A percentile compares a stretch with the other conserved stretches of the same genome.
These are phyloP conservation scores for Chrysina gloriosa DNA, from an alignment of 2,888 invertebrate genomes.

Conservation along the genomic window DNA sequence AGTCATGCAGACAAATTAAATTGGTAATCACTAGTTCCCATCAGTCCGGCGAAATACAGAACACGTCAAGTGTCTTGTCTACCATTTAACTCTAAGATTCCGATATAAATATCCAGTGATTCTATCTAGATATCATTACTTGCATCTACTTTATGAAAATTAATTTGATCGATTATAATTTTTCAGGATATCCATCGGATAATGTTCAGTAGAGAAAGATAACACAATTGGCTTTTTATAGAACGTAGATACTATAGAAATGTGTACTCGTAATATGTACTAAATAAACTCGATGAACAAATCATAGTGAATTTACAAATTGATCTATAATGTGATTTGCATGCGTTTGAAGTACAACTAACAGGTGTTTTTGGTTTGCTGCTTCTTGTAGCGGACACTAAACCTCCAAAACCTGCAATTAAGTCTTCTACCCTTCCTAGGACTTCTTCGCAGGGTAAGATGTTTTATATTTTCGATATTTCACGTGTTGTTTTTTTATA, in stretches of 20 bases:
- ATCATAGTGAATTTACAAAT: conserved; percentile 10
- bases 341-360: conserved; percentile 52
- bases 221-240: neutral
- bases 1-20: no score
- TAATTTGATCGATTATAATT: no score
- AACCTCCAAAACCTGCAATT: conserved; percentile 96
- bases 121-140: no score
- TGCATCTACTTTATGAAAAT: no score
- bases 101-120: no score
- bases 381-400: conserved; percentile 82
- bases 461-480: conserved; percentile 35
- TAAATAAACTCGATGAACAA: neutral
- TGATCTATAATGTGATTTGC: conserved; percentile 39
- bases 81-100: no score
- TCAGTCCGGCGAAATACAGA: no score
- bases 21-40: no score
- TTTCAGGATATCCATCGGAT: neutral
- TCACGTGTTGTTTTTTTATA: conserved; percentile 18
- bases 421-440: conserved; percentile 95
- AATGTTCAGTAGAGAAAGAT: conserved; percentile 21
- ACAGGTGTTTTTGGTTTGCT: conserved; percentile 60
- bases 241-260: neutral
- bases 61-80: no score
- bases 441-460: conserved; percentile 93
- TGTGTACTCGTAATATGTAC: neutral